Evolutionary conservation across 2,113 vertebrate genomes (phyloP).

Genomic region (Lagenorhynchus albirostris): DNA sequence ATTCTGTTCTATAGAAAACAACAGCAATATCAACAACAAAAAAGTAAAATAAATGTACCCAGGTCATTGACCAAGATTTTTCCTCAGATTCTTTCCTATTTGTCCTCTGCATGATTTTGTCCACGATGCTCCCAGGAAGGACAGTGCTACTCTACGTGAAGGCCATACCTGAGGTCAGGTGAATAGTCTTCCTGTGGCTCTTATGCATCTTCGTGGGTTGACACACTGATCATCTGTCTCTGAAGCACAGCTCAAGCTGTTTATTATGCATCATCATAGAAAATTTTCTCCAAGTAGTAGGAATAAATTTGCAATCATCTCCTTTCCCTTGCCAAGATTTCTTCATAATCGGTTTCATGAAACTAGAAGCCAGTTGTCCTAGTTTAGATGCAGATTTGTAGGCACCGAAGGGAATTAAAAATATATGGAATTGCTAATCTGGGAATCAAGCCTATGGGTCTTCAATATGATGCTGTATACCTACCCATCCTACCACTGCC

Average conservation of each 20-base stretch:
- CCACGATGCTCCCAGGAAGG: background rate
- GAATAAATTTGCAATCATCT: background rate
- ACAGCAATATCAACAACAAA: background rate
- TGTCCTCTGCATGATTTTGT: background rate
- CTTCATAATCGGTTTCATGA: background rate
- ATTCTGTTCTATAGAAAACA: background rate
- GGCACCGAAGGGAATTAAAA: background rate
- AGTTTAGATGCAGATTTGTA: background rate
- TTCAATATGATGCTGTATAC: background rate
- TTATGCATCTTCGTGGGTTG: accelerated
- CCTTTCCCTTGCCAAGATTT: background rate
- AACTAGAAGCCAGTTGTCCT: background rate
- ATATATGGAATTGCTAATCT: background rate
- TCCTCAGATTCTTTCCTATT: background rate
- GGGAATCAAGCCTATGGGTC: background rate
- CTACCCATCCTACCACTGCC: no score
- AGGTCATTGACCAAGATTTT: background rate
- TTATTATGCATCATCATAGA: background rate
- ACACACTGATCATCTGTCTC: background rate
- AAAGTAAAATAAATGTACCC: background rate
- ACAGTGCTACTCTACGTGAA: background rate
- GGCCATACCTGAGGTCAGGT: background rate
- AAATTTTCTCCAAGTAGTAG: background rate
- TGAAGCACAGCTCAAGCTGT: background rate
- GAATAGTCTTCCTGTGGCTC: background rate